Evolutionary conservation across 2,888 invertebrate species (phyloP).

Genomic region (Phania funesta): DNA sequence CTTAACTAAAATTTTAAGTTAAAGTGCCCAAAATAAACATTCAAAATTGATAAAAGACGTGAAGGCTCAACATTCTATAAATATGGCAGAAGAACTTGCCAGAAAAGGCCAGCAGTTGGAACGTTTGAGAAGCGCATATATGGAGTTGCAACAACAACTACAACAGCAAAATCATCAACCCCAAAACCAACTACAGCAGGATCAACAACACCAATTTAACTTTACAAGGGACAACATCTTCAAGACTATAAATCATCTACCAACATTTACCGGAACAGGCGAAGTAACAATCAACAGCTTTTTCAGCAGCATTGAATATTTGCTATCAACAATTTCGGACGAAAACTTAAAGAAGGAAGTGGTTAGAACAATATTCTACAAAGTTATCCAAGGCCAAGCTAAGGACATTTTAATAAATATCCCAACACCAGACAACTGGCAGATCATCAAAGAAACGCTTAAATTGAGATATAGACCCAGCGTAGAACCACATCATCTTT

Average conservation of each 20-base stretch:
- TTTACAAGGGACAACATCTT: background rate
- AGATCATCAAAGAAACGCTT: background rate
- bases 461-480: background rate
- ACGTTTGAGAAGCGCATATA: background rate
- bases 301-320: background rate
- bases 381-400: background rate
- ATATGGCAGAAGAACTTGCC: no score
- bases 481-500: background rate
- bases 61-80: no score
- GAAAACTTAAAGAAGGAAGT: background rate
- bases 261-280: background rate
- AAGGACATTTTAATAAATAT: background rate
- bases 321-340: background rate
- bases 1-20: no score
- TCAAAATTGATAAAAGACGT: no score
- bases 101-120: background rate
- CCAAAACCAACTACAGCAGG: no score
- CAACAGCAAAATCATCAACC: no score
- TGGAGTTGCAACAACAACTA: conserved; percentile 4
- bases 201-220: no score
- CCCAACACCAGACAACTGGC: background rate
- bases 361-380: background rate
- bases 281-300: background rate
- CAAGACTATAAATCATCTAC: background rate
- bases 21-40: no score